Evolutionary conservation across 1,140 invertebrate species (phyloP).

Genomic region (Drosophila kepulauana): DNA sequence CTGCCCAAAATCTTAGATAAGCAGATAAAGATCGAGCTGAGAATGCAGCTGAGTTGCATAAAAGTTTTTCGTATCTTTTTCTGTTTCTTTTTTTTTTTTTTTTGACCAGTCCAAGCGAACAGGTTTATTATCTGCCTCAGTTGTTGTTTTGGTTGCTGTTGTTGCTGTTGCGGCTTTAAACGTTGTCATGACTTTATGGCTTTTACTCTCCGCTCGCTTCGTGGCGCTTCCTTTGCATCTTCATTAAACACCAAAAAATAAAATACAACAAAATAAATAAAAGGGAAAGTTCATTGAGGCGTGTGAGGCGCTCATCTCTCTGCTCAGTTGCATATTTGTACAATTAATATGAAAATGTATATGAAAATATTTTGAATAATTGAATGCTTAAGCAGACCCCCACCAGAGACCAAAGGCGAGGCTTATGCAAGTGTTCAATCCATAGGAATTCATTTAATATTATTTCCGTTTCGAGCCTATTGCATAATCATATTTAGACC

Average conservation of each 20-base stretch:
- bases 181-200: slow-evolving; percentile 68
- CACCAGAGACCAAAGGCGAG: slow-evolving; percentile 6
- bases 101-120: slow-evolving; percentile 62
- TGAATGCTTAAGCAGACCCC: slow-evolving; percentile 56
- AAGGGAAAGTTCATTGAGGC: slow-evolving; percentile 80
- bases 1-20: slow-evolving; percentile 1
- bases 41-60: slow-evolving; percentile 41
- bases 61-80: slow-evolving; percentile 8
- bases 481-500: slow-evolving; percentile 8
- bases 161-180: slow-evolving; percentile 45
- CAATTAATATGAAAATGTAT: slow-evolving; percentile 71
- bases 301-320: slow-evolving; percentile 21
- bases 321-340: slow-evolving; percentile 54
- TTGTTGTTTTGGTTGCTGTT: slow-evolving; percentile 1
- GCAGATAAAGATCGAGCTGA: slow-evolving; percentile 11
- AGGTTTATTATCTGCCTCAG: slow-evolving; percentile 55
- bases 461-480: slow-evolving; percentile 7
- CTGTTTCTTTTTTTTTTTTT: slow-evolving; percentile 15
- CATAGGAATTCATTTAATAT: slow-evolving; percentile 31
- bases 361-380: slow-evolving; percentile 77
- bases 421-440: slow-evolving; percentile 57
- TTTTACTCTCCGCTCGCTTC: slow-evolving; percentile 54
- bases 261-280: slow-evolving; percentile 38
- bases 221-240: slow-evolving; percentile 69
- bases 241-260: slow-evolving; percentile 62